Evolutionary conservation across 2,797 vertebrate species (phyloP), one percentile per base, ranked within the genome.

Genomic region (Propithecus perrieri): DNA sequence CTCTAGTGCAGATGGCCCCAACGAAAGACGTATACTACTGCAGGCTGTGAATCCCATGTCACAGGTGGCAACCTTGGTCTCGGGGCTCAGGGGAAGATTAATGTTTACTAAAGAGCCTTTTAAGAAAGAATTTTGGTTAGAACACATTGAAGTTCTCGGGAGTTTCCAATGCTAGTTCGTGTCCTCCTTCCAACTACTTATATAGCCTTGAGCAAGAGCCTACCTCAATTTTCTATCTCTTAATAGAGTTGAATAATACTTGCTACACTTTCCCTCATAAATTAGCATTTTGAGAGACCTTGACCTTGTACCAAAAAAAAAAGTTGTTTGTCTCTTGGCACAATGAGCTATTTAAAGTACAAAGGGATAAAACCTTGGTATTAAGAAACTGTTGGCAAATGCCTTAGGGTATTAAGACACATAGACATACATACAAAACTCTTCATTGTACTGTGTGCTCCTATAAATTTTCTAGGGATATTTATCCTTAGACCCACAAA

Each of bases 321-420:
- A 95, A 96, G 88, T 97, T 95, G 80, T 89, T 94, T 93, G 72
- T 92, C 61, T 95, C 57, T 50, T 89, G 80, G 84, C 61, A 92
- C 75, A 92, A 8, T 85, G 91, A 96, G 80, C 87, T 94, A 50
- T 94, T 91, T 95, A 41, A 96, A 95, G 85, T 95, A 76, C 89
- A 91, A 91, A 95, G 65, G 84, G 81, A 83, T 57, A 69, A 83
- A 94, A 61, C 63, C 85, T 85, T 7, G 0, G 91, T 57, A 55
- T 89, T 94, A 79, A 86, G 71, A 91, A 89, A 83, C 48, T 57
- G 33, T 67, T 72, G 86, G 38, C 28, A 61, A 30, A 95, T 33
- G 65, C 59, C 50, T 93, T 69, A 2, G 8, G 55, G 46, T 79
- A 61, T 76, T 67, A 35, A 88, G 69, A 65, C 74, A 41, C 7